Evolutionary conservation across 2,888 invertebrate genomes (phyloP).

Genomic region (Psylliodes chrysocephalus): DNA sequence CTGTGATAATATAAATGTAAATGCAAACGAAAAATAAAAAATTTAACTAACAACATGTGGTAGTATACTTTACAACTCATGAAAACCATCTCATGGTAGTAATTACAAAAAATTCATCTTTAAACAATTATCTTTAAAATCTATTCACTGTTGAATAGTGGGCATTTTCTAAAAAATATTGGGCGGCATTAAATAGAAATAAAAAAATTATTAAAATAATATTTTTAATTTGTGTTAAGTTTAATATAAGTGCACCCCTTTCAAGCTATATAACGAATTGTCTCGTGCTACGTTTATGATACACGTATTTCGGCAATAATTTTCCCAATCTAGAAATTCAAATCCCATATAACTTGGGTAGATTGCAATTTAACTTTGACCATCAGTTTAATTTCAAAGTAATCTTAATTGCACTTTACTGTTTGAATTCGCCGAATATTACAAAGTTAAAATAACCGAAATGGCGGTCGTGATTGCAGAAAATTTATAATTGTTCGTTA

Average conservation of each 20-base stretch:
- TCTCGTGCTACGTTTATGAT: slow-evolving; percentile 10
- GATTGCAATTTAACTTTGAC: slow-evolving; percentile 38
- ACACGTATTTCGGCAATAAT: slow-evolving; percentile 36
- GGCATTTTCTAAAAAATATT: too few relatives aligned
- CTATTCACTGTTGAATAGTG: too few relatives aligned
- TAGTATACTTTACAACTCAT: too few relatives aligned
- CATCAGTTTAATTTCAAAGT: slow-evolving; percentile 35
- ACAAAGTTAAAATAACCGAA: slow-evolving; percentile 27
- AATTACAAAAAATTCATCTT: too few relatives aligned
- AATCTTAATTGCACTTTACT: slow-evolving; percentile 35
- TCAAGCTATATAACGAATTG: neutral
- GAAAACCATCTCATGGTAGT: too few relatives aligned
- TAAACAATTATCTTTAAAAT: too few relatives aligned
- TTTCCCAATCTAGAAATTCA: slow-evolving; percentile 28
- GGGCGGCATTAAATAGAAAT: too few relatives aligned
- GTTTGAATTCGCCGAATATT: slow-evolving; percentile 25
- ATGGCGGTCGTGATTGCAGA: slow-evolving; percentile 27
- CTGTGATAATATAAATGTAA: too few relatives aligned
- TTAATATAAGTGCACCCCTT: neutral
- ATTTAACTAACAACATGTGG: too few relatives aligned
- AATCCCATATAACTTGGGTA: slow-evolving; percentile 32
- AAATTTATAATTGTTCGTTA: slow-evolving; percentile 8
- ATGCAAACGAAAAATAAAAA: too few relatives aligned
- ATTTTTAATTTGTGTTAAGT: too few relatives aligned
- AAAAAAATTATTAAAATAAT: too few relatives aligned